Conservation (phyloP, 2,797 vertebrate genomes). For the Malacoraja senta region DNA sequence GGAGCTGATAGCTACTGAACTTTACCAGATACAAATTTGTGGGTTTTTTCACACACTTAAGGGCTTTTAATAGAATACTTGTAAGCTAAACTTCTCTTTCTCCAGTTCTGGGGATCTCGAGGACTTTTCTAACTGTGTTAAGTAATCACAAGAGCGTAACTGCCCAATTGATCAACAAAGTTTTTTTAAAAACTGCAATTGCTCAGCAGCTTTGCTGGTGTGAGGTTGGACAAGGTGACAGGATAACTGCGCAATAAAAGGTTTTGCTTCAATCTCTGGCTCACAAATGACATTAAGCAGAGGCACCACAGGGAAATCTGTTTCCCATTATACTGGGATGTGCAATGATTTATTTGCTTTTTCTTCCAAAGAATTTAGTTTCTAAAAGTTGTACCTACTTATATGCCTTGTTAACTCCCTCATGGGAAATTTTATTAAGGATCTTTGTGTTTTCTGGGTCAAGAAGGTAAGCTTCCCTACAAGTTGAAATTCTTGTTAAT, state of each 20-base stretch:
- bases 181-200: not conserved
- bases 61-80: not conserved
- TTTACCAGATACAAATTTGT: not conserved
- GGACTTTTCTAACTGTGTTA: not conserved
- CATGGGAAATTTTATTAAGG: constrained; percentile 32
- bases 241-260: constrained; percentile 53
- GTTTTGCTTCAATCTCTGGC: constrained; percentile 54
- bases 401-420: constrained; percentile 51
- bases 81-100: not conserved
- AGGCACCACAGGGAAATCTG: constrained; percentile 60
- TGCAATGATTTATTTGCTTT: constrained; percentile 61
- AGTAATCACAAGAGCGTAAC: not conserved
- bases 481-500: constrained; percentile 46
- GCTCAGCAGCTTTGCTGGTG: constrained; percentile 41
- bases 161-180: not conserved
- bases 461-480: constrained; percentile 44
- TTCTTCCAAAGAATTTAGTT: constrained; percentile 51
- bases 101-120: not conserved
- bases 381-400: constrained; percentile 51
- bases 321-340: constrained; percentile 58
- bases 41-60: not conserved
- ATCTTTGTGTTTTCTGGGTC: constrained; percentile 41
- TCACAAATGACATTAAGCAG: constrained; percentile 57
- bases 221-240: constrained; percentile 47
- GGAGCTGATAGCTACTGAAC: not conserved